These are phyloP conservation scores for Scalopus aquaticus DNA, from an alignment of 2,113 vertebrate species.

Conservation along the genomic window DNA sequence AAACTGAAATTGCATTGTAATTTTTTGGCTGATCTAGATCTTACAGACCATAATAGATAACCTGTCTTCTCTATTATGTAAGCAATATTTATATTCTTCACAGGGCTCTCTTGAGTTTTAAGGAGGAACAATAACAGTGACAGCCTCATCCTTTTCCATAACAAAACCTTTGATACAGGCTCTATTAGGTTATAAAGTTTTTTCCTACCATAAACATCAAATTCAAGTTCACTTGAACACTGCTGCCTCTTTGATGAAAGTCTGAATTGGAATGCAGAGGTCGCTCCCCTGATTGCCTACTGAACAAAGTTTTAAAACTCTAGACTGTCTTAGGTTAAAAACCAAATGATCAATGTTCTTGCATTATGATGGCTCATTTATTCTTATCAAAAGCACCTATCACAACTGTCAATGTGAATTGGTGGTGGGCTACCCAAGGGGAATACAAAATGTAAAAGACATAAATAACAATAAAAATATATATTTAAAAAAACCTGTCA, in stretches of 20 bases:
- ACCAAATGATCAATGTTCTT: neutral
- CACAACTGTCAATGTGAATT: neutral
- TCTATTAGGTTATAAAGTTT: neutral
- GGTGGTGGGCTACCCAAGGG: too few relatives aligned
- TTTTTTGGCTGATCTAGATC: neutral
- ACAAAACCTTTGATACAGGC: neutral
- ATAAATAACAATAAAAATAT: too few relatives aligned
- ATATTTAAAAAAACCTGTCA: too few relatives aligned
- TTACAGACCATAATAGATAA: neutral
- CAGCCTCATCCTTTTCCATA: neutral
- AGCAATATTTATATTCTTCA: constrained; percentile 34
- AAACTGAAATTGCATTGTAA: neutral
- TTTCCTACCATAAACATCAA: neutral
- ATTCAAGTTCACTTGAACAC: constrained; percentile 1
- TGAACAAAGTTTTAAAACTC: neutral
- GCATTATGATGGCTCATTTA: neutral
- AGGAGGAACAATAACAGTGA: neutral
- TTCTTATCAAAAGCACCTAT: neutral
- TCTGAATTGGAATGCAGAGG: neutral
- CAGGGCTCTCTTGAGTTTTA: constrained; percentile 2
- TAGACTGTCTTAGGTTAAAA: constrained; percentile 9
- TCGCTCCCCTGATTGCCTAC: neutral
- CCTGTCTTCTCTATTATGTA: neutral
- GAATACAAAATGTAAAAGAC: too few relatives aligned
- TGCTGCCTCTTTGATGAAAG: neutral